Conservation (phyloP, 1,140 invertebrate genomes). For the Bombus cullumanus region DNA sequence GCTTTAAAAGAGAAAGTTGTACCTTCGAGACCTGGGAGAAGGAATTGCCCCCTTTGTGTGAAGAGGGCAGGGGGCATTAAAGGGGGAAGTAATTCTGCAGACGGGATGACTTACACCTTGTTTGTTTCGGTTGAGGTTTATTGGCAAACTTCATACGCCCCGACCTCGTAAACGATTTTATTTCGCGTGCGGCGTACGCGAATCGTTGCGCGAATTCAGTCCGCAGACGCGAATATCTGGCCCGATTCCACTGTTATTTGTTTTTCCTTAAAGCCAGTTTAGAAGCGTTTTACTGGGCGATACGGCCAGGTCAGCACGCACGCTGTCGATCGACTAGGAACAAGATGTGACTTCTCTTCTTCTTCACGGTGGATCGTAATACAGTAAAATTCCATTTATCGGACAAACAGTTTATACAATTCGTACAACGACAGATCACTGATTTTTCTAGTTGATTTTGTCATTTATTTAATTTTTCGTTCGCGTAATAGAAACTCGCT, state of each 20-base stretch:
- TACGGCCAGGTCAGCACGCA: not conserved
- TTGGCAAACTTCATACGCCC: slow-evolving; percentile 24
- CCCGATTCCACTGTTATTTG: not conserved
- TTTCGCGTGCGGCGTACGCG: not conserved
- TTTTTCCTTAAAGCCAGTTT: not conserved
- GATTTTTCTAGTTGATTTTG: too few relatives aligned
- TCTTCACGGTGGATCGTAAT: not conserved
- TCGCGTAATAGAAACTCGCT: accelerated
- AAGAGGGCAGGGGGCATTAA: not conserved
- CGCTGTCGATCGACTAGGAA: not conserved
- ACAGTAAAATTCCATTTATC: too few relatives aligned
- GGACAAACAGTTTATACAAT: too few relatives aligned
- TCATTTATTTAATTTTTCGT: too few relatives aligned
- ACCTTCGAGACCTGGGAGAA: not conserved
- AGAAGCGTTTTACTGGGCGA: not conserved
- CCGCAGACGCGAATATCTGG: not conserved
- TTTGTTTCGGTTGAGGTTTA: slow-evolving; percentile 43
- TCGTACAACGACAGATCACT: too few relatives aligned
- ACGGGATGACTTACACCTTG: slow-evolving; percentile 26
- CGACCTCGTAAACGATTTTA: slow-evolving; percentile 46
- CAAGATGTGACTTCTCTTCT: not conserved
- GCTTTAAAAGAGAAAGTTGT: slow-evolving; percentile 74
- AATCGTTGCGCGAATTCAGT: slow-evolving; percentile 19
- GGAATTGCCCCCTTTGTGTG: not conserved
- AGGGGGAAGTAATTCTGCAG: not conserved